Evolutionary conservation across 2,113 vertebrate genomes (phyloP).

Genomic region (Eudyptes chrysolophus): DNA sequence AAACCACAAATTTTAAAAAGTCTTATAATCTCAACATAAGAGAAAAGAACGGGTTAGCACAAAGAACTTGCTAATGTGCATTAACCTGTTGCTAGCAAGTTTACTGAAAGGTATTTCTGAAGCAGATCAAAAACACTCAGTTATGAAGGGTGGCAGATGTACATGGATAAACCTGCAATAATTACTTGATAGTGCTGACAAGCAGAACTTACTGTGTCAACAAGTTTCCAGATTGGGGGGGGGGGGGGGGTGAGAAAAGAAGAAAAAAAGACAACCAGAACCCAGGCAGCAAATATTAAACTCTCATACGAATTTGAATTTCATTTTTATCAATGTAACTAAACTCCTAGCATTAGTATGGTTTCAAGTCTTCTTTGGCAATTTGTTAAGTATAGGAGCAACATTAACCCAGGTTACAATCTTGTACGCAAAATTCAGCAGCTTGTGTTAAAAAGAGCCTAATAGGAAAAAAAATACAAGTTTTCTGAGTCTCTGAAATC

Average conservation of each 20-base stretch:
- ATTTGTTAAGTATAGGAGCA: background rate
- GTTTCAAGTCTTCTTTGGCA: background rate
- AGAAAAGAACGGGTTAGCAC: background rate
- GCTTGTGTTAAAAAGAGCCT: background rate
- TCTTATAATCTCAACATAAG: background rate
- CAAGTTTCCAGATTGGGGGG: no score
- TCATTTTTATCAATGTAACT: background rate
- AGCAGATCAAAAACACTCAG: background rate
- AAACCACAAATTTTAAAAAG: background rate
- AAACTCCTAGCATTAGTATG: background rate
- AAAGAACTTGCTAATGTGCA: background rate
- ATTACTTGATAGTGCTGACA: slow-evolving; percentile 38
- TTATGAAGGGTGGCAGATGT: background rate
- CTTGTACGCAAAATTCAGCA: background rate
- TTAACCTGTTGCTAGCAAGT: background rate
- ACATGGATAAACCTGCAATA: slow-evolving; percentile 14
- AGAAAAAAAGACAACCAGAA: background rate
- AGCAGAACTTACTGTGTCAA: slow-evolving; percentile 30
- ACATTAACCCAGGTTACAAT: background rate
- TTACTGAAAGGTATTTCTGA: background rate
- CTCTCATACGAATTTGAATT: background rate
- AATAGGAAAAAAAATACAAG: background rate
- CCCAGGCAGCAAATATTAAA: background rate
- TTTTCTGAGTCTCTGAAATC: background rate
- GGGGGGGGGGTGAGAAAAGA: background rate